phyloP scores from a whole-genome alignment of 2,888 invertebrate genomes.

The Eupeodes luniger region DNA sequence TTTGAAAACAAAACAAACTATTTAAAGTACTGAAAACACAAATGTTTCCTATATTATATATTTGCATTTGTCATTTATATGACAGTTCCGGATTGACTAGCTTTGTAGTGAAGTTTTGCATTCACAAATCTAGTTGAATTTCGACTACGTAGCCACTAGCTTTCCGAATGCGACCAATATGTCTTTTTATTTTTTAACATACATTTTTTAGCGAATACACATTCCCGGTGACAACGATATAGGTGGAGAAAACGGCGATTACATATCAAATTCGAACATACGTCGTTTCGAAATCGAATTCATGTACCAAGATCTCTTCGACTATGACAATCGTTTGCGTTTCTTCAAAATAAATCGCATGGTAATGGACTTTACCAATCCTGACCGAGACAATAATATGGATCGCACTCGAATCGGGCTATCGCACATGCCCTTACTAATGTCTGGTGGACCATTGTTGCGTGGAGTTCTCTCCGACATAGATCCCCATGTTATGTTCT shows the following conservation, averaged over 20 bases:
- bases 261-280: conserved; percentile 88
- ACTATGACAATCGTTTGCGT: conserved; percentile 86
- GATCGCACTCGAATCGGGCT: conserved; percentile 86
- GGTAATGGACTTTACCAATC: conserved; percentile 87
- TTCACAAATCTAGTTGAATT: too few relatives aligned
- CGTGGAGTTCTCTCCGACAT: conserved; percentile 86
- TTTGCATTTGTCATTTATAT: too few relatives aligned
- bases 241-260: conserved; percentile 94
- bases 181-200: conserved; percentile 76
- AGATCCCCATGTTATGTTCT: conserved; percentile 89
- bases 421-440: conserved; percentile 89
- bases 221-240: conserved; percentile 99
- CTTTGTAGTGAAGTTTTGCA: too few relatives aligned
- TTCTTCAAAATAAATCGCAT: conserved; percentile 91
- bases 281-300: conserved; percentile 90
- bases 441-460: conserved; percentile 83
- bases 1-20: too few relatives aligned
- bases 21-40: too few relatives aligned
- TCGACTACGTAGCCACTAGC: too few relatives aligned
- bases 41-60: too few relatives aligned
- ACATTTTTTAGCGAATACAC: conserved; percentile 88
- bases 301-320: conserved; percentile 88
- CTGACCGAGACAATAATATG: conserved; percentile 83
- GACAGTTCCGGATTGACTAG: too few relatives aligned
- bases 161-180: too few relatives aligned